Base-by-base conservation (phyloP, 2,113 vertebrate species). In the Phalacrocorax brasilianus region DNA sequence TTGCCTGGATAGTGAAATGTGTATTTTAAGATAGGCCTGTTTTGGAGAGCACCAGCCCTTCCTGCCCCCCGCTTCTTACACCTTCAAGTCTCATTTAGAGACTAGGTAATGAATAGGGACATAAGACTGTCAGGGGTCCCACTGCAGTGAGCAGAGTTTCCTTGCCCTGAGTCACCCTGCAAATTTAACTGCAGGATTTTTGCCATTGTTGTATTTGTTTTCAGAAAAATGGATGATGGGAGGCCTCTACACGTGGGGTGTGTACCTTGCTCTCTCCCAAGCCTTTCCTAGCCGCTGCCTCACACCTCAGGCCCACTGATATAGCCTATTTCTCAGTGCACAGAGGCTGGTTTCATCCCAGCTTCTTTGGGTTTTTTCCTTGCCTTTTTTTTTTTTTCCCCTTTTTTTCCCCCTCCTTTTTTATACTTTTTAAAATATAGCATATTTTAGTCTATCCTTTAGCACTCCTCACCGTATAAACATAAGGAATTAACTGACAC, bases 401-500 rank as follows among this genome's bases (percentile, higher is more conserved):
- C 16, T 28, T 28, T 53, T 8, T 19, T 21, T 13, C 5, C 5
- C 12, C 47, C 15, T 45, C 44, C 44, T 30, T 21, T 28, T 19
- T 52, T 62, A 35, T 35, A 7, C 8, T 66, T 76, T 89, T 85
- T 35, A 9, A 11, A 97, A 74, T 59, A 79, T 4, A 70, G 66
- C 97, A 70, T 93, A 94, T 97, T 97, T 97, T 88, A 96, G 80
- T 93, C 92, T 91, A 63, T 89, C 94, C 86, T 96, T 94, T 91
- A 91, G 89, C 86, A 49, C 55, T 93, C 65, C 88, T 95, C 66
- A 55, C 91, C 17, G 2, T 67, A 89, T 76, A 92, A 97, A 97
- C 21, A 10, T 70, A 97, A 98, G 94, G 93, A 97, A 97, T 95
- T 97, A 95, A 95, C 85, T 96, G 96, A 93, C 95, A 97, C 93